Evolutionary conservation across 2,888 invertebrate species (phyloP).

Genomic region (Protonemura montana): DNA sequence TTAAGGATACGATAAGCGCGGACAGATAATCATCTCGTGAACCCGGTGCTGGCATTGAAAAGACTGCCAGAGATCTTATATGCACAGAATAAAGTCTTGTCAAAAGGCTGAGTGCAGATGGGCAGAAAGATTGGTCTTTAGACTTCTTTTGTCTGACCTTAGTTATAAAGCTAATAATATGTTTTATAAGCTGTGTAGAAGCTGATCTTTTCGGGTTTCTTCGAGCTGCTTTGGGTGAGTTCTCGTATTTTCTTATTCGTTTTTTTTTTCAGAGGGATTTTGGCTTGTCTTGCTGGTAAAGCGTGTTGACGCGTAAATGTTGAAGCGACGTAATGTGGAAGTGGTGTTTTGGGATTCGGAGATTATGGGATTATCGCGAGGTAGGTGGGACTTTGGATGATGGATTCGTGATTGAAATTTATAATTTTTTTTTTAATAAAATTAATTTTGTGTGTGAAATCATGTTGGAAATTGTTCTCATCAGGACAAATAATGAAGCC

Average conservation of each 20-base stretch:
- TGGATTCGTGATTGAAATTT: background rate
- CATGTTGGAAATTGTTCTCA: background rate
- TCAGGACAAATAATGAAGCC: no score
- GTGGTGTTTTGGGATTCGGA: background rate
- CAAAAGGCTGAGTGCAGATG: background rate
- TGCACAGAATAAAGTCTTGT: background rate
- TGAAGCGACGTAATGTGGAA: background rate
- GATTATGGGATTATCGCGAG: background rate
- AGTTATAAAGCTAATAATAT: slow-evolving; percentile 3
- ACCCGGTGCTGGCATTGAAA: background rate
- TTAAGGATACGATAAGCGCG: background rate
- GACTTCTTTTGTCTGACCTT: background rate
- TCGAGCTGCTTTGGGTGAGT: background rate
- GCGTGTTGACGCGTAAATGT: slow-evolving; percentile 1
- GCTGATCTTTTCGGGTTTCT: background rate
- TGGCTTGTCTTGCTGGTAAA: no score
- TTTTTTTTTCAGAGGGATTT: background rate
- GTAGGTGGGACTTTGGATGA: background rate
- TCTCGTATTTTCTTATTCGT: background rate
- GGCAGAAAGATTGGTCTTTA: slow-evolving; percentile 7
- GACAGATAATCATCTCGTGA: background rate
- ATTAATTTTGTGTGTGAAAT: background rate
- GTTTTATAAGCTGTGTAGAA: background rate
- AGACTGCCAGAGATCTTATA: background rate
- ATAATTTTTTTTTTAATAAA: no score